Conservation (phyloP, 2,797 vertebrate genomes). For the Staurois parvus region DNA sequence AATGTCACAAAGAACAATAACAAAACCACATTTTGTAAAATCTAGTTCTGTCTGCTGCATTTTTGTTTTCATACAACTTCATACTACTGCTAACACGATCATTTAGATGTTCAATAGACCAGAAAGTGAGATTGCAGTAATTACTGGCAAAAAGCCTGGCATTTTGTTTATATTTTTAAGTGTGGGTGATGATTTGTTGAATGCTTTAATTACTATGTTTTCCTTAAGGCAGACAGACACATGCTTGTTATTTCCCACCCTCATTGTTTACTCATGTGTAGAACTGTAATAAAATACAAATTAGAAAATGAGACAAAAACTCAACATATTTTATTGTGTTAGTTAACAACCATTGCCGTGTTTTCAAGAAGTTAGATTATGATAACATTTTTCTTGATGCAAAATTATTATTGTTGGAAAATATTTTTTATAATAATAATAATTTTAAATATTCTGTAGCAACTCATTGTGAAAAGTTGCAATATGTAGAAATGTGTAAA, state of each 20-base stretch:
- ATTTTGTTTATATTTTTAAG: slow-evolving; percentile 58
- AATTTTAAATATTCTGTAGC: too few species aligned
- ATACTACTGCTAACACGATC: slow-evolving; percentile 30
- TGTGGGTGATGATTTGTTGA: slow-evolving; percentile 50
- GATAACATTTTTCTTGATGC: too few species aligned
- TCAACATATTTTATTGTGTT: slow-evolving; percentile 16
- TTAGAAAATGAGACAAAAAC: slow-evolving; percentile 18
- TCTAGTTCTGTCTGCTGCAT: neutral
- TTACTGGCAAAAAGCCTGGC: slow-evolving; percentile 58
- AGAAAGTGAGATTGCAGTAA: slow-evolving; percentile 39
- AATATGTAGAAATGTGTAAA: too few species aligned
- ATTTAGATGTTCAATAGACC: slow-evolving; percentile 31
- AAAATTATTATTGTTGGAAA: too few species aligned
- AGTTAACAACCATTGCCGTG: neutral
- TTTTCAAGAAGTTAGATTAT: neutral
- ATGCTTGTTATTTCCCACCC: slow-evolving; percentile 32
- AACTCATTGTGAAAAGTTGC: too few species aligned
- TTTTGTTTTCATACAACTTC: neutral
- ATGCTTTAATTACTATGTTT: slow-evolving; percentile 55
- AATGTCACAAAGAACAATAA: too few species aligned
- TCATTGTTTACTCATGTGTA: slow-evolving; percentile 43
- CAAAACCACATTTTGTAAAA: neutral
- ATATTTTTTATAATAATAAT: too few species aligned
- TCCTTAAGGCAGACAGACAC: slow-evolving; percentile 35
- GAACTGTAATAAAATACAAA: slow-evolving; percentile 44